Percentiles rank a stretch among this genome's conserved stretches.
Conservation (phyloP, 1,140 invertebrate genomes). For the Rhagoletis pomonella region DNA sequence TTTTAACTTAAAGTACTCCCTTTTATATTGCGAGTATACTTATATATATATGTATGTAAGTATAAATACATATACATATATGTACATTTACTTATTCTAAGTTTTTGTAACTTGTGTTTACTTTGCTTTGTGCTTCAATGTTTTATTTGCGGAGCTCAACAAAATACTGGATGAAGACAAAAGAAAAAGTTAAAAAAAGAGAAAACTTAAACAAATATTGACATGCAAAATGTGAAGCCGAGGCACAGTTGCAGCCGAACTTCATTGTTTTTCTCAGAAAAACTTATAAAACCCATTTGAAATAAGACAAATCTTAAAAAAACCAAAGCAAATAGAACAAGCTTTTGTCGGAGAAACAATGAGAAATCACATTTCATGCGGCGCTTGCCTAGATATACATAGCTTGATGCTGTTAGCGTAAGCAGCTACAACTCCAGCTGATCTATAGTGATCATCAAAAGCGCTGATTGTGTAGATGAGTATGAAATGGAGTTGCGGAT, state of each 20-base stretch:
- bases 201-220: conserved; percentile 42
- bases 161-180: background rate
- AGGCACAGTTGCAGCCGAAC: background rate
- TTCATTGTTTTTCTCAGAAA: conserved; percentile 39
- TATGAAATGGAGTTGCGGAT: background rate
- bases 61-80: background rate
- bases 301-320: background rate
- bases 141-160: conserved; percentile 36
- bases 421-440: background rate
- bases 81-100: conserved; percentile 11
- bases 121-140: conserved; percentile 30
- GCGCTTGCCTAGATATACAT: background rate
- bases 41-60: background rate
- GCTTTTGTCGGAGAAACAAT: conserved; percentile 9
- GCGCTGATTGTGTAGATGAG: conserved; percentile 10
- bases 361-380: conserved; percentile 12
- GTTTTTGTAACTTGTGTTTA: conserved; percentile 16
- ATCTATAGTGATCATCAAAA: conserved; percentile 4
- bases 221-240: background rate
- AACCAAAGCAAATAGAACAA: conserved; percentile 8
- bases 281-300: background rate
- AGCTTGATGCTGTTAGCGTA: background rate
- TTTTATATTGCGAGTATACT: background rate
- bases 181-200: background rate
- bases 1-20: background rate